phyloP scores from a whole-genome alignment of 92 coral and sea anemone genomes.

The Anthopleura xanthogrammica region DNA sequence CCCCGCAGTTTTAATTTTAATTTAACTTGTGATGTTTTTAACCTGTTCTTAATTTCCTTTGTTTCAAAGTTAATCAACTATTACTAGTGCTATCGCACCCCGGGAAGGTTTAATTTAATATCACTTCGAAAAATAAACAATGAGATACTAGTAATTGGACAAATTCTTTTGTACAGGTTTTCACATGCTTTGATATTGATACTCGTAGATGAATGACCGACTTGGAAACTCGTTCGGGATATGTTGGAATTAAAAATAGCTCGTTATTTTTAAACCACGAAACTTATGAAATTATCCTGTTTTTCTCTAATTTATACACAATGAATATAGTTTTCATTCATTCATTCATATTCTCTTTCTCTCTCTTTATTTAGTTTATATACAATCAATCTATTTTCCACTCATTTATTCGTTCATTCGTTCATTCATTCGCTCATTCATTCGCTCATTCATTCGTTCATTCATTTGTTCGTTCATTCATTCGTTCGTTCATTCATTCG shows the following conservation, averaged over 20 bases:
- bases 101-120: neutral
- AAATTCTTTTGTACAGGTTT: neutral
- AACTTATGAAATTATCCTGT: too few relatives aligned
- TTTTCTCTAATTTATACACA: too few relatives aligned
- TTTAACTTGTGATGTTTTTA: neutral
- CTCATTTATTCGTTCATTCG: too few relatives aligned
- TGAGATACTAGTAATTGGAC: neutral
- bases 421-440: too few relatives aligned
- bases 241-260: neutral
- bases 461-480: too few relatives aligned
- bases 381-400: too few relatives aligned
- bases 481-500: too few relatives aligned
- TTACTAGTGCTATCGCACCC: neutral
- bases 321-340: too few relatives aligned
- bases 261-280: neutral
- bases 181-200: neutral
- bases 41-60: neutral
- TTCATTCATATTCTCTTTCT: too few relatives aligned
- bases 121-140: neutral
- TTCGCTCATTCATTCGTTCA: too few relatives aligned
- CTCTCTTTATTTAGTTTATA: too few relatives aligned
- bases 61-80: slow-evolving; percentile 5
- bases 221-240: neutral
- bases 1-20: neutral
- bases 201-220: neutral